Base-by-base conservation (phyloP, 37 sponge, comb jelly and placozoan species). In the Halichondria panicea region DNA sequence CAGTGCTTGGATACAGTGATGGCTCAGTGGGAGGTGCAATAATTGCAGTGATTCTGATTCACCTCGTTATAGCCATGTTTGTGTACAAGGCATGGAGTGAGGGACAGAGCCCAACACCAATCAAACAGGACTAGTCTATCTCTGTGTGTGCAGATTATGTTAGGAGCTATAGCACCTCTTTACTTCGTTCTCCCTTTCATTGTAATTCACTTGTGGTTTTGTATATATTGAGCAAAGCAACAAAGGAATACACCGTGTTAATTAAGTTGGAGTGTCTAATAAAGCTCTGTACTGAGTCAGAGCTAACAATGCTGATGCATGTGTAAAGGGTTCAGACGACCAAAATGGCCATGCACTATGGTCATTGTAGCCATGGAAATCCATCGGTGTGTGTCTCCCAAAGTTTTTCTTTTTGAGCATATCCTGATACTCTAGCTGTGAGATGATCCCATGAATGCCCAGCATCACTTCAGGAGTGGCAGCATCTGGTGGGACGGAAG, bases 41-140 rank as follows among this genome's bases (percentile, higher is more conserved):
- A 18, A 38, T 61, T 5, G 86, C 91, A 0, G 82, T 91, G 1
- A 27, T 85, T 4, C 63, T 84, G 33, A 81, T 91, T 21, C 91
- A 91, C 78, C 21, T 68, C 53, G 72, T 85, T n/a, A 77, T 91
- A 37, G 91, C 71, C 40, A 62, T 27, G 18, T 91, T 78, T 58
- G 74, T 91, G 4, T 91, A 85, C 54, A 65, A 69, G 5, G 91
- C 91, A 32, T 85, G 86, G 91, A 85, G 61, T 19, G 91, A 91
- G 55, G 91, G 77, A 34, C 43, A 76, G 4, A 57, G 30, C 6
- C 52, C 71, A 28, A 11, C 52, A 15, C 52, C 52, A 48, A 48
- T 48, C 13, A 64, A 64, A 64, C 36, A 64, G 37, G 66, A 64
- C 15, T 64, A 64, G 35, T 64, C 11, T 48, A 48, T 15, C 52